Base-by-base conservation (phyloP, 1,140 invertebrate genomes). In the Reticulitermes speratus region DNA sequence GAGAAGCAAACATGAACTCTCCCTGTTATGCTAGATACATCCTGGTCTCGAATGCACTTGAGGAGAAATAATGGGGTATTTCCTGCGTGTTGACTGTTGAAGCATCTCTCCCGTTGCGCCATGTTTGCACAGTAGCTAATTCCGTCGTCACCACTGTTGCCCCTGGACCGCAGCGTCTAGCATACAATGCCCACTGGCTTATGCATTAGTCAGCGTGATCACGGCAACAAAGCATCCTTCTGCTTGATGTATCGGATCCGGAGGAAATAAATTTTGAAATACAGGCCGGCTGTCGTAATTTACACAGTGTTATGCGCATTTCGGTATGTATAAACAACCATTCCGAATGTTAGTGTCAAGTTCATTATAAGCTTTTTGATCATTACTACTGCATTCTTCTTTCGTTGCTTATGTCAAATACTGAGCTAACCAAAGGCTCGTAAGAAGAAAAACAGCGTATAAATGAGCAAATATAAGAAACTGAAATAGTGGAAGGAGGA, bases 221-320 rank as follows among this genome's bases (percentile, higher is more conserved):
- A 16, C 16, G 65, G 65, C 65, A 55, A 21, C 52, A 21, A 55
- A 55, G 52, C 52, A 5, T 55, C 65, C 65, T 8, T 75, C 25
- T 75, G 65, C 65, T 30, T 75, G 65, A 75, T 75, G 65, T 75
- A 75, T 75, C 65, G n/a, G 65, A 75, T 75, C 25, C 65, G n/a
- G 65, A 25, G 25, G n/a, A 30, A n/a, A 75, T 75, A 75, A n/a
- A 75, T 75, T 55, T 21, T 55, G 14, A 55, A 55, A 19, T 14
- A 21, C 52, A 19, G 52, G 14, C 52, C 11, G 52, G 5, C 16
- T 21, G 19, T 55, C 19, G 52, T 55, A 21, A 55, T 21, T 12
- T 21, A 21, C 5, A 21, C 52, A 55, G 45, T 55, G 52, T 55
- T 55, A 21, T 16, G 25, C 21, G 59, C 59, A 12, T 11, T 25